Base-by-base conservation (phyloP, 2,797 vertebrate genomes). In the Mormyrus hasselquistii region DNA sequence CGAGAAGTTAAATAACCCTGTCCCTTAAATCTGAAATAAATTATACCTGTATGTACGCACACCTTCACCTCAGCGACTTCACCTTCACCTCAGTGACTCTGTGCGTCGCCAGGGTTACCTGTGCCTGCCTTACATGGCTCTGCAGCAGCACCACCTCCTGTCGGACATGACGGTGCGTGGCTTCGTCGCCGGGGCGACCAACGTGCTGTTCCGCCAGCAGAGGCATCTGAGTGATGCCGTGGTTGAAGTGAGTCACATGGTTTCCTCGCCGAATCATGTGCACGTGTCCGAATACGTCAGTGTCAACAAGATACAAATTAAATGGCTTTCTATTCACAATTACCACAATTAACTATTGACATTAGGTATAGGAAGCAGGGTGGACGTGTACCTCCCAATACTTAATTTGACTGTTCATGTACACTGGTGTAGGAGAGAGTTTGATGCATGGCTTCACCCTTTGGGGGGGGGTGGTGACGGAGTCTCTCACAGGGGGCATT, bases 111-210 rank as follows among this genome's bases (percentile, higher is more conserved):
- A 99, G 98, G 98, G 98, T 69, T 99, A 99, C 94, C 96, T 99
- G 89, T 99, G 98, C 85, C 94, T 99, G 93, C 98, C 98, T 0
- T 99, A 99, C 93, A 99, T 99, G 98, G 98, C 98, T 0, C 93
- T 99, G 93, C 98, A 99, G 95, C 98, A 99, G 94, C 98, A 99
- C 92, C 98, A 99, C 89, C 97, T 99, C 55, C 96, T 99, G 65
- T 99, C 97, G 0, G 98, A 99, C 22, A 97, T 99, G 86, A 94
- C 96, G 0, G 95, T 99, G 41, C 96, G 98, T 0, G 98, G 98
- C 91, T 99, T 99, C 50, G 97, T 99, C 3, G 98, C 98, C 0
- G 98, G 98, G 91, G 98, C 98, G 0, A 99, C 98, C 92, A 99
- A 99, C 92, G 97, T 99, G 94, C 97, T 99, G 76, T 99, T 99